phyloP scores from a whole-genome alignment of 2,888 invertebrate species.

The Brachyptera risi region DNA sequence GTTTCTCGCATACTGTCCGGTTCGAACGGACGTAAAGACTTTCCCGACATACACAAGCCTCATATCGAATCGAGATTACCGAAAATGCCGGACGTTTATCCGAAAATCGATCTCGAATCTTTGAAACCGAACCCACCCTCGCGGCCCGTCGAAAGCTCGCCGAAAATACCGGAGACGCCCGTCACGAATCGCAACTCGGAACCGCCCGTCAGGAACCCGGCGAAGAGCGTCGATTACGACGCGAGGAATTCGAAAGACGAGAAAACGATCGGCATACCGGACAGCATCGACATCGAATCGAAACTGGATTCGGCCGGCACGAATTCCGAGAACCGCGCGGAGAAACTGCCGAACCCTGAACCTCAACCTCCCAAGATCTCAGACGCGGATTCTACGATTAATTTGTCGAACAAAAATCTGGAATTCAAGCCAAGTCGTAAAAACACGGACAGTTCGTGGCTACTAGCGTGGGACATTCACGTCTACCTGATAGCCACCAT shows the following conservation, averaged over 20 bases:
- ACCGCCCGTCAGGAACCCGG: constrained; percentile 22
- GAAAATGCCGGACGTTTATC: constrained; percentile 40
- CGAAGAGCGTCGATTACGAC: constrained; percentile 14
- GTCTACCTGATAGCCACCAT: constrained; percentile 82
- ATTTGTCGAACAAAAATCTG: background rate
- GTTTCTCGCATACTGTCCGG: constrained; percentile 82
- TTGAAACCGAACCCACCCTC: background rate
- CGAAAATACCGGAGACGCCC: constrained; percentile 5
- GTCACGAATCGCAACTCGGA: background rate
- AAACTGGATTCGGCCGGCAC: constrained; percentile 3
- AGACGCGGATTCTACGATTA: constrained; percentile 15
- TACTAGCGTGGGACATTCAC: constrained; percentile 88
- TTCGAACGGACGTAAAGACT: constrained; percentile 71
- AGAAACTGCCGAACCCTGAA: constrained; percentile 42
- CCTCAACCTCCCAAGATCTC: constrained; percentile 43
- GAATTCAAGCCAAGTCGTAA: constrained; percentile 4
- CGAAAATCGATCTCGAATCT: background rate
- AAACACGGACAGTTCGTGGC: constrained; percentile 49
- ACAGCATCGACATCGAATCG: constrained; percentile 13
- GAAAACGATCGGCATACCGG: background rate
- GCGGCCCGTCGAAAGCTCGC: constrained; percentile 21
- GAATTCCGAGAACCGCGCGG: constrained; percentile 35
- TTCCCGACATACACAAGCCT: constrained; percentile 58
- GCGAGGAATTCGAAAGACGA: background rate
- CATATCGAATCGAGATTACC: constrained; percentile 65